Base-by-base conservation (phyloP, 2,888 invertebrate species). In the Hydrotaea diabolus region DNA sequence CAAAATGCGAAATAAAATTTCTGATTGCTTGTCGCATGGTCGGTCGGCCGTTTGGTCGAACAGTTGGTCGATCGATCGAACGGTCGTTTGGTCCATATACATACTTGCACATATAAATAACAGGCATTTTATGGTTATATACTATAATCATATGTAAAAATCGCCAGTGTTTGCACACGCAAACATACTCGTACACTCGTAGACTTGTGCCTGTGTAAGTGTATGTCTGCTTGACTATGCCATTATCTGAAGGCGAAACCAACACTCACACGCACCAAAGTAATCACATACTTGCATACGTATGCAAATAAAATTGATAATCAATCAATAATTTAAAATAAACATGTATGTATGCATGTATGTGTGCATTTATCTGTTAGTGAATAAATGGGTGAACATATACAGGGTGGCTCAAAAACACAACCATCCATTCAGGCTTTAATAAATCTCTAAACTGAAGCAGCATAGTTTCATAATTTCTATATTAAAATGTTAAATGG, bases 1-100 rank as follows among this genome's bases (percentile, higher is more conserved):
- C 69, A 46, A 69, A 69, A 69, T 69, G 69, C 43, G 43, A 69
- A 69, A 69, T 43, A 43, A 69, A 69, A 46, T 69, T 55, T 55
- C 55, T 21, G 55, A 55, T 55, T 55, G 23, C 26, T 23, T 21
- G 9, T 43, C 2, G 9, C 15, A 43, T 43, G 9, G 43, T 43
- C 13, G 43, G 7, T 43, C 11, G 13, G 9, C n/a, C n/a, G n/a
- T n/a, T n/a, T n/a, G n/a, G n/a, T n/a, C n/a, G n/a, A n/a, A n/a
- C n/a, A n/a, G n/a, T n/a, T n/a, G n/a, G n/a, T n/a, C n/a, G n/a
- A n/a, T n/a, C n/a, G n/a, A n/a, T n/a, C n/a, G n/a, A n/a, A n/a
- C n/a, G 43, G 43, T 43, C 2, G 43, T 7, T 43, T 43, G 43
- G 7, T 43, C 43, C 43, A 43, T 11, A 43, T 31, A 31, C 31